These are phyloP conservation scores for Spinus olivaceus DNA, from an alignment of 2,797 vertebrate species.

Conservation along the genomic window DNA sequence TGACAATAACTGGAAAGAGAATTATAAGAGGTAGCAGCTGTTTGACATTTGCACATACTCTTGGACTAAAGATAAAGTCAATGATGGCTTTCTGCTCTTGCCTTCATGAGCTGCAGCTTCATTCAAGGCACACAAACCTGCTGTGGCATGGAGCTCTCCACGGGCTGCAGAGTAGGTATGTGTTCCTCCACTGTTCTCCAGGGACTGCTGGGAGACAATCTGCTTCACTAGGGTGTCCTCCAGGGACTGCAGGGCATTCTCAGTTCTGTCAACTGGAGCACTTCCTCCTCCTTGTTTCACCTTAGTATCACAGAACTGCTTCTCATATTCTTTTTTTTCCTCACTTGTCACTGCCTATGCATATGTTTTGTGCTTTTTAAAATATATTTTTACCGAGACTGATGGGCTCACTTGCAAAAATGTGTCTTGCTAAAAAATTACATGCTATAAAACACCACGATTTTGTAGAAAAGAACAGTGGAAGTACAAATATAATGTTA, in stretches of 20 bases:
- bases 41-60: neutral
- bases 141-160: neutral
- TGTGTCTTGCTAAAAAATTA: neutral
- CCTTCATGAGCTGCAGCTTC: neutral
- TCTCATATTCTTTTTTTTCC: neutral
- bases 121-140: neutral
- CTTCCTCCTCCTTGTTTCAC: neutral
- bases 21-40: neutral
- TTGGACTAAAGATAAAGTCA: neutral
- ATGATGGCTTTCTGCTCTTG: neutral
- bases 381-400: neutral
- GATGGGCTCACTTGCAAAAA: neutral
- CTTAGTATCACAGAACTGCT: neutral
- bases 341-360: neutral
- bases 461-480: neutral
- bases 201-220: neutral
- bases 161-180: neutral
- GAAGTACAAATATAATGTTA: neutral
- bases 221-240: neutral
- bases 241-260: neutral
- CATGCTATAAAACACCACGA: neutral
- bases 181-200: neutral
- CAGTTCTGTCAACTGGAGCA: accelerated
- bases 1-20: neutral
- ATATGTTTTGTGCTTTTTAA: neutral